These are phyloP conservation scores for Rhinichthys osculus DNA, from an alignment of 2,797 vertebrate species.

Conservation along the genomic window DNA sequence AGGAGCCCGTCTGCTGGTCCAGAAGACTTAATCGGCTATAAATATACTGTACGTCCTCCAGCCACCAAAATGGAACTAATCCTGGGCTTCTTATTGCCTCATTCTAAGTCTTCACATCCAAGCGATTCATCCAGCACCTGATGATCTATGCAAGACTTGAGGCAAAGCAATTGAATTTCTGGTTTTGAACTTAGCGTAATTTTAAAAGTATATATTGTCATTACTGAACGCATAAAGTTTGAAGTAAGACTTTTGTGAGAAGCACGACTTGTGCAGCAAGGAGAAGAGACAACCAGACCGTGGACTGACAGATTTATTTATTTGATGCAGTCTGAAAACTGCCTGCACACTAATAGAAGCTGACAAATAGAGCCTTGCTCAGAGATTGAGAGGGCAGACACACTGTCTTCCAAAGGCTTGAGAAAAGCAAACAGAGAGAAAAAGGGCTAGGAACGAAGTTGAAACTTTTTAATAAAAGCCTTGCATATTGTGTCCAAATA, in stretches of 20 bases:
- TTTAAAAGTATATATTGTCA: conserved; percentile 13
- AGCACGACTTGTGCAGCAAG: not conserved
- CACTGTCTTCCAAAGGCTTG: conserved; percentile 53
- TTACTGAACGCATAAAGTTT: not conserved
- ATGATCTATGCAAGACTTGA: not conserved
- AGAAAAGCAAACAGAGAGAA: conserved; percentile 66
- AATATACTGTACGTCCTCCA: conserved; percentile 40
- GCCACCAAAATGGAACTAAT: conserved; percentile 50
- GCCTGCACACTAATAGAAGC: conserved; percentile 22
- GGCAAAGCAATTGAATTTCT: not conserved
- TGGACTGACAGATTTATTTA: conserved; percentile 32
- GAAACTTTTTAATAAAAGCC: conserved; percentile 47
- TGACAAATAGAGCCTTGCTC: conserved; percentile 50
- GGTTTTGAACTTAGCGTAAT: not conserved
- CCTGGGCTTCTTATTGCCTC: conserved; percentile 35
- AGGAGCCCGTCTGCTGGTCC: conserved; percentile 17
- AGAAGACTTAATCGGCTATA: conserved; percentile 48
- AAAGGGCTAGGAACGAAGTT: conserved; percentile 2
- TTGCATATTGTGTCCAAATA: conserved; percentile 10
- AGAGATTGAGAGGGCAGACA: conserved; percentile 15
- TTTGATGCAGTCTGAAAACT: conserved; percentile 14
- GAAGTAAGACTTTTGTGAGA: not conserved
- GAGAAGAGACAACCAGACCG: not conserved
- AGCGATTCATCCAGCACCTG: not conserved
- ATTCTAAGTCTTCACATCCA: conserved; percentile 11